Evolutionary conservation across 37 sponge, comb jelly and placozoan genomes (phyloP), one percentile per base, ranked within the genome.

Genomic region (Halichondria panicea): DNA sequence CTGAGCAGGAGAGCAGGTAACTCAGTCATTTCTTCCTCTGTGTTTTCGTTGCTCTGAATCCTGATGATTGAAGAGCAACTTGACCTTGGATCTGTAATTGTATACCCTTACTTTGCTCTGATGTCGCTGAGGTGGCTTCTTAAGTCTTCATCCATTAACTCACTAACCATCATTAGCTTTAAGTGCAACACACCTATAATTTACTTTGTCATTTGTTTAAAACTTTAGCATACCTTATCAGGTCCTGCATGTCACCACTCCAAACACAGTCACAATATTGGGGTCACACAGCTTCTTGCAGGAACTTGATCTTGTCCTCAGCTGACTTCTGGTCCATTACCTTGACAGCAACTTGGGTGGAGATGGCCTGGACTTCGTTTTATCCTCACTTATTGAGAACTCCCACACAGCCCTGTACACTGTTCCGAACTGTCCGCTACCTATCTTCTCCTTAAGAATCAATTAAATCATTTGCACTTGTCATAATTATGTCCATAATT

Each of bases 1-100:
- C 64, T 61, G 24, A 76, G 30, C 30, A 76, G 65, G 37, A 61
- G 38, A 12, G 65, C 43, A 45, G 65, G 46, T n/a, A 64, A 19
- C 22, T 76, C 65, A 12, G 77, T 28, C 22, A 33, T 48, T 15
- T 18, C 52, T 15, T 15, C 52, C 15, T 48, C 52, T 48, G 13
- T 48, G 52, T 48, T 48, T 48, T 18, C 52, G 15, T n/a, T n/a
- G n/a, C n/a, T n/a, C n/a, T n/a, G n/a, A n/a, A n/a, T n/a, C n/a
- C n/a, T n/a, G n/a, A n/a, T n/a, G n/a, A n/a, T n/a, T n/a, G n/a
- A n/a, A n/a, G n/a, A n/a, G n/a, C n/a, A n/a, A n/a, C n/a, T n/a
- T n/a, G n/a, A n/a, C n/a, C n/a, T n/a, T n/a, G n/a, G n/a, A n/a
- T n/a, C n/a, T n/a, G n/a, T n/a, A n/a, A n/a, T n/a, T n/a, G n/a